Evolutionary conservation across 2,113 vertebrate genomes (phyloP).

Genomic region (Rhinichthys klamathensis): DNA sequence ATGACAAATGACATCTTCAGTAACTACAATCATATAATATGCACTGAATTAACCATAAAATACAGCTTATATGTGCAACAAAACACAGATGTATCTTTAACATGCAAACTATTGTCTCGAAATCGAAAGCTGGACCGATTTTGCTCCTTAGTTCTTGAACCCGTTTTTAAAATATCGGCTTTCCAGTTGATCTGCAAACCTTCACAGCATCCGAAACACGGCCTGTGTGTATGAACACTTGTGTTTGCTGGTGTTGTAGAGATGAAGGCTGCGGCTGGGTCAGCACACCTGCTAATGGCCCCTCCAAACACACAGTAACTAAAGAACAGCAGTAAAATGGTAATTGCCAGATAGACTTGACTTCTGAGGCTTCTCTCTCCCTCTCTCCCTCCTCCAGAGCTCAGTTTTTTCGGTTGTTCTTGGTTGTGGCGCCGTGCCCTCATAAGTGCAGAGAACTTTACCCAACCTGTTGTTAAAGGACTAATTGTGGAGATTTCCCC

Average conservation of each 20-base stretch:
- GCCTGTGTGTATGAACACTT: too few species aligned
- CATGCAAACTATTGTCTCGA: background rate
- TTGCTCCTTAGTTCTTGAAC: background rate
- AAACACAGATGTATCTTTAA: background rate
- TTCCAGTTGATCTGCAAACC: background rate
- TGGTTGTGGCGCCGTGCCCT: conserved; percentile 80
- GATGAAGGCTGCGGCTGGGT: conserved; percentile 76
- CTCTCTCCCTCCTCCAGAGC: conserved; percentile 52
- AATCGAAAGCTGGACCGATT: background rate
- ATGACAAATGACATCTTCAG: background rate
- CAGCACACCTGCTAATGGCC: conserved; percentile 86
- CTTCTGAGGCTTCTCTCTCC: conserved; percentile 68
- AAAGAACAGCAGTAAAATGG: conserved; percentile 79
- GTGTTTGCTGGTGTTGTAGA: conserved; percentile 10
- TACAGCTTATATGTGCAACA: background rate
- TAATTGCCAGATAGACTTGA: conserved; percentile 79
- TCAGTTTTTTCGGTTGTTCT: conserved; percentile 77
- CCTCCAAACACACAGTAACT: conserved; percentile 78
- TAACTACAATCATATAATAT: background rate
- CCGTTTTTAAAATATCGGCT: background rate
- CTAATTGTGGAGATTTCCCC: conserved; percentile 98
- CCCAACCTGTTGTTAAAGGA: conserved; percentile 89
- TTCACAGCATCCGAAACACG: background rate
- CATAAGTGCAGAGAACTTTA: conserved; percentile 84
- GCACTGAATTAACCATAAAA: background rate